These are phyloP conservation scores for Nerophis ophidion DNA, from an alignment of 2,113 vertebrate species.

Conservation along the genomic window DNA sequence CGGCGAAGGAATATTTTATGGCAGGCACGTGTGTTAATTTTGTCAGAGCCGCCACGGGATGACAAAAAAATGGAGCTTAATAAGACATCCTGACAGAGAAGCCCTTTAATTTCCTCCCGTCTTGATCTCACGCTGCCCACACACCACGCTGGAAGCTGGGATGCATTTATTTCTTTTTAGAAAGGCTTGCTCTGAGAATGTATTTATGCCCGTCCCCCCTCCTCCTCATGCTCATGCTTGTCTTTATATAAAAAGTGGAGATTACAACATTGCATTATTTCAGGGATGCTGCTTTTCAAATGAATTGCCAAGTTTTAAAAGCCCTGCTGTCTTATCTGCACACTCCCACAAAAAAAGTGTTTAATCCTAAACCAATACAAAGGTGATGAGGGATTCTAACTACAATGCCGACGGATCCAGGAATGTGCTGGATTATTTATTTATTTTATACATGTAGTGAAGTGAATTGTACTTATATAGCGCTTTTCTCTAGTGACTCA, in stretches of 20 bases:
- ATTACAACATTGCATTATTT: background rate
- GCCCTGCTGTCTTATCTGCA: background rate
- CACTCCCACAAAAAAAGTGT: background rate
- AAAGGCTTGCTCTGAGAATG: constrained; percentile 7
- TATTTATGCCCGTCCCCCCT: constrained; percentile 3
- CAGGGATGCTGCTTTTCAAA: background rate
- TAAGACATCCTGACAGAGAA: constrained; percentile 32
- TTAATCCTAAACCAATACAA: background rate
- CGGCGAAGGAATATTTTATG: background rate
- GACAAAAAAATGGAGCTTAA: constrained; percentile 20
- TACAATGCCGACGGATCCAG: background rate
- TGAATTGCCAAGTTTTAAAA: no score
- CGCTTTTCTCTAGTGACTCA: no score
- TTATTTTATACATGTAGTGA: no score
- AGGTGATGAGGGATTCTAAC: background rate
- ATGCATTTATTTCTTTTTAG: constrained; percentile 4
- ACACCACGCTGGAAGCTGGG: background rate
- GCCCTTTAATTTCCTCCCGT: constrained; percentile 45
- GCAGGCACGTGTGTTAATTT: background rate
- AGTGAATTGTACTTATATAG: no score
- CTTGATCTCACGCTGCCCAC: constrained; percentile 36
- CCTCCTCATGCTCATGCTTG: background rate
- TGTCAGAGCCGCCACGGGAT: background rate
- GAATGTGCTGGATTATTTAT: background rate
- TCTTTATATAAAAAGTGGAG: no score